Conservation (phyloP, 2,888 invertebrate species). For the Lasioglossum marginatum region DNA sequence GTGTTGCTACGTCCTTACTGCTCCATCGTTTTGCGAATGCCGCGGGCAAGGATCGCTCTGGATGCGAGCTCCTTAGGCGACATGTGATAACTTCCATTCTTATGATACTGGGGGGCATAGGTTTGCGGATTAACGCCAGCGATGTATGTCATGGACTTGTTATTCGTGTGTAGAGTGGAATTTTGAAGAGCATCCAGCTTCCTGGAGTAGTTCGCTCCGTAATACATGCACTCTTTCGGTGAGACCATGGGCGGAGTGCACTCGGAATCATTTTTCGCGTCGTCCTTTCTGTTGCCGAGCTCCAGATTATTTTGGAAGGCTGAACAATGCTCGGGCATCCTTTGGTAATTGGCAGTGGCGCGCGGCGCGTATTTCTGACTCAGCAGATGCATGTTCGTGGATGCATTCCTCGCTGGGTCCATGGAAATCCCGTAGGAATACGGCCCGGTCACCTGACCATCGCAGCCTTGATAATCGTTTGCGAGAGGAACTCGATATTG, state of each 20-base stretch:
- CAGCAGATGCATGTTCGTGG: slow-evolving; percentile 29
- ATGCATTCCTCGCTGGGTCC: slow-evolving; percentile 33
- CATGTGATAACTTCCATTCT: slow-evolving; percentile 9
- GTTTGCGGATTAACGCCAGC: slow-evolving; percentile 17
- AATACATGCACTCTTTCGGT: slow-evolving; percentile 66
- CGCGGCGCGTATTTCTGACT: slow-evolving; percentile 44
- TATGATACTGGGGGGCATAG: slow-evolving; percentile 45
- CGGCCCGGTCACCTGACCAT: slow-evolving; percentile 32
- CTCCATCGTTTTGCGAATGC: slow-evolving; percentile 38
- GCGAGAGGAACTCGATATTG: slow-evolving; percentile 42
- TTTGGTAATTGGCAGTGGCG: slow-evolving; percentile 30
- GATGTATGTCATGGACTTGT: slow-evolving; percentile 26
- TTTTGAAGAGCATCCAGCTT: slow-evolving; percentile 34
- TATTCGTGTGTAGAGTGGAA: slow-evolving; percentile 20
- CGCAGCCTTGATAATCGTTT: slow-evolving; percentile 50
- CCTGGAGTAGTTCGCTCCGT: slow-evolving; percentile 39
- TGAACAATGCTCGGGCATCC: slow-evolving; percentile 35
- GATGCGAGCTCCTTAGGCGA: slow-evolving; percentile 28
- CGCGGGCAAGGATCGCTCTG: slow-evolving; percentile 23
- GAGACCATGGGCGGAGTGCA: slow-evolving; percentile 65
- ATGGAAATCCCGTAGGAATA: slow-evolving; percentile 44
- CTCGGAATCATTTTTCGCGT: slow-evolving; percentile 45
- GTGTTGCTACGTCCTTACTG: slow-evolving; percentile 24
- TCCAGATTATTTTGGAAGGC: slow-evolving; percentile 40
- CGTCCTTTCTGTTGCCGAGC: slow-evolving; percentile 25